Conservation (phyloP, 1,140 invertebrate species). For the Ceratoteleas bidentatus region DNA sequence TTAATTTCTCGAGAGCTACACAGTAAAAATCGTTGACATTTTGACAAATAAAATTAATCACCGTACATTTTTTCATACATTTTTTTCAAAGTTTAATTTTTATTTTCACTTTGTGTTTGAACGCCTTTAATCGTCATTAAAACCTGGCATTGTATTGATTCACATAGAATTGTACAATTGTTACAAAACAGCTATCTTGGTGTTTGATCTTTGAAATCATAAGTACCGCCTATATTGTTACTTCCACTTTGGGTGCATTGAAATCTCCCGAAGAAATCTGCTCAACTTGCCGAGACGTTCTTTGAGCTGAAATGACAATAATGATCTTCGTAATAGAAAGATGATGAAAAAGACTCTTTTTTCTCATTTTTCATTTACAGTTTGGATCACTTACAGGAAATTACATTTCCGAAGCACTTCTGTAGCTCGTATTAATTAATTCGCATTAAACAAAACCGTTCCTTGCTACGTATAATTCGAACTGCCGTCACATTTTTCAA, state of each 20-base stretch:
- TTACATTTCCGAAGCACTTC: conserved; percentile 13
- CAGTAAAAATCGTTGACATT: no score
- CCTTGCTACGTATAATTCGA: conserved; percentile 12
- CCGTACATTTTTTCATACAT: no score
- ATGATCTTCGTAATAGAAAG: neutral
- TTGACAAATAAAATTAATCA: no score
- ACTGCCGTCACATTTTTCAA: conserved; percentile 9
- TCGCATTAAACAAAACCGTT: conserved; percentile 23
- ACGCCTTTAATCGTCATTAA: no score
- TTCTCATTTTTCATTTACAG: conserved; percentile 2
- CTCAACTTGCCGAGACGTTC: conserved; percentile 2
- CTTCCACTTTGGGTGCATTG: conserved; percentile 48
- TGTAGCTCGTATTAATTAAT: conserved; percentile 20
- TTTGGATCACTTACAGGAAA: neutral
- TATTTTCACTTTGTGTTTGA: no score
- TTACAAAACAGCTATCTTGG: conserved; percentile 8
- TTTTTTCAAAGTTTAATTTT: no score
- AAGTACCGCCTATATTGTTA: conserved; percentile 22
- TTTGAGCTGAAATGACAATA: neutral
- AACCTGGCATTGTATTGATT: neutral
- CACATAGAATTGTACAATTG: neutral
- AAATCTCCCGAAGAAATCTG: conserved; percentile 48
- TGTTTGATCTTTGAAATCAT: conserved; percentile 12
- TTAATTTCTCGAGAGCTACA: no score
- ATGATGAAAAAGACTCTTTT: no score